A percentile compares a stretch with the other conserved stretches of the same genome.
These are phyloP conservation scores for Styela plicata DNA, from an alignment of 23 tunicate species.

Conservation along the genomic window DNA sequence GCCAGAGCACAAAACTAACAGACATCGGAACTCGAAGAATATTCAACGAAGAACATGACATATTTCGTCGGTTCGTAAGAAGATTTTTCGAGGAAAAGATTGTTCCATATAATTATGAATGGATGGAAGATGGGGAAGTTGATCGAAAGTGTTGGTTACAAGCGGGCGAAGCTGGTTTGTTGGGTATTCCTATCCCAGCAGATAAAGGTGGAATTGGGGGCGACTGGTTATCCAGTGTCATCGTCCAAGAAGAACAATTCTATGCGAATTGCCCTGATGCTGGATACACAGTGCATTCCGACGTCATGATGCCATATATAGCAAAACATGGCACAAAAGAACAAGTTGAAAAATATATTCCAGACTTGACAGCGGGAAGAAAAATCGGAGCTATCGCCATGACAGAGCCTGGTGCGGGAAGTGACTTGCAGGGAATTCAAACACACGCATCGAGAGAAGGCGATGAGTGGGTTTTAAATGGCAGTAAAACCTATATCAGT, in stretches of 20 bases:
- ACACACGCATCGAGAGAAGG: slow-evolving; percentile 88
- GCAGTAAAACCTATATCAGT: slow-evolving; percentile 91
- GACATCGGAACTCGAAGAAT: slow-evolving; percentile 93
- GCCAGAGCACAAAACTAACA: slow-evolving; percentile 32
- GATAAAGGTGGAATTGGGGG: slow-evolving; percentile 98
- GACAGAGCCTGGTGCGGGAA: too few species aligned
- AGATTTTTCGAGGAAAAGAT: slow-evolving; percentile 92
- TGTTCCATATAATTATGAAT: slow-evolving; percentile 57
- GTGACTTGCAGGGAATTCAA: slow-evolving; percentile 92
- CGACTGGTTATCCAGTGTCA: slow-evolving; percentile 90
- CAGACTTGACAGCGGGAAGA: slow-evolving; percentile 87
- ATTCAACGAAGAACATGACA: slow-evolving; percentile 88
- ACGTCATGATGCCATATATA: slow-evolving; percentile 95
- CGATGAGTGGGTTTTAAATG: slow-evolving; percentile 92
- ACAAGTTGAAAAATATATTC: slow-evolving; percentile 87
- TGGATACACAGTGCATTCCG: slow-evolving; percentile 89
- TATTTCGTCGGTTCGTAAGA: slow-evolving; percentile 86
- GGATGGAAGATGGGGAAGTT: slow-evolving; percentile 86
- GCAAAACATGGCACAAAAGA: slow-evolving; percentile 96
- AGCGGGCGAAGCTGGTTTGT: slow-evolving; percentile 88
- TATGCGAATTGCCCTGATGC: slow-evolving; percentile 88
- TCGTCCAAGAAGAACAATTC: slow-evolving; percentile 95
- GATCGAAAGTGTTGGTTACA: slow-evolving; percentile 76
- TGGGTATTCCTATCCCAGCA: slow-evolving; percentile 70
- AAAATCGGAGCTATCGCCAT: slow-evolving; percentile 91